Evolutionary conservation across 2,797 vertebrate genomes (phyloP).

Genomic region (Tachyglossus aculeatus): DNA sequence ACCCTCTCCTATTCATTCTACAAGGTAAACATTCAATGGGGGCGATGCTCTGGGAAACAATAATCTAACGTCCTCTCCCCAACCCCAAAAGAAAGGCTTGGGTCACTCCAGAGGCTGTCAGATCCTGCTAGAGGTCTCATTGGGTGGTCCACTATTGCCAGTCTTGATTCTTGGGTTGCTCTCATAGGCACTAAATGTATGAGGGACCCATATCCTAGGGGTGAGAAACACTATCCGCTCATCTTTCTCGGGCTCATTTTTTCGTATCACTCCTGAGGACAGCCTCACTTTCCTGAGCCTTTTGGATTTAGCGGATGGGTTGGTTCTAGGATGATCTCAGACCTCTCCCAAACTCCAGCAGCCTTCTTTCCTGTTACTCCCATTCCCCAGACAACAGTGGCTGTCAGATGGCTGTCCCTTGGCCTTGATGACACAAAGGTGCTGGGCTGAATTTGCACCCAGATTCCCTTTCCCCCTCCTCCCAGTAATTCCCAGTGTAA

Average conservation of each 20-base stretch:
- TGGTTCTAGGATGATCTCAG: slow-evolving; percentile 12
- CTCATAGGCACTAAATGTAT: too few species aligned
- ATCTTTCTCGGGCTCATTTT: too few species aligned
- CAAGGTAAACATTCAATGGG: slow-evolving; percentile 86
- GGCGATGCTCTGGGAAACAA: too few species aligned
- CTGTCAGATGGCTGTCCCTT: not conserved
- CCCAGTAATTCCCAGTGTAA: not conserved
- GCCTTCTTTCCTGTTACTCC: not conserved
- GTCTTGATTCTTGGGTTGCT: too few species aligned
- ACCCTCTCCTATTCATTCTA: slow-evolving; percentile 90
- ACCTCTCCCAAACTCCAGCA: slow-evolving; percentile 4
- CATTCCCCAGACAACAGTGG: not conserved
- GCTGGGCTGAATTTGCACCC: not conserved
- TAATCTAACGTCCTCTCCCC: too few species aligned
- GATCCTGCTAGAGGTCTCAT: too few species aligned
- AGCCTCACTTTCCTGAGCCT: not conserved
- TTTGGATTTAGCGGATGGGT: not conserved
- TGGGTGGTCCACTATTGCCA: too few species aligned
- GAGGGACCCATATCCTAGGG: too few species aligned
- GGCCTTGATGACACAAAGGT: not conserved
- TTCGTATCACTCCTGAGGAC: not conserved
- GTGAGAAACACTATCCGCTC: too few species aligned
- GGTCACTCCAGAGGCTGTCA: too few species aligned
- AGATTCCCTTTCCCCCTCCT: not conserved
- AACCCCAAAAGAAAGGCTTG: too few species aligned